Conservation (phyloP, 2,797 vertebrate genomes). For the Thaleichthys pacificus region DNA sequence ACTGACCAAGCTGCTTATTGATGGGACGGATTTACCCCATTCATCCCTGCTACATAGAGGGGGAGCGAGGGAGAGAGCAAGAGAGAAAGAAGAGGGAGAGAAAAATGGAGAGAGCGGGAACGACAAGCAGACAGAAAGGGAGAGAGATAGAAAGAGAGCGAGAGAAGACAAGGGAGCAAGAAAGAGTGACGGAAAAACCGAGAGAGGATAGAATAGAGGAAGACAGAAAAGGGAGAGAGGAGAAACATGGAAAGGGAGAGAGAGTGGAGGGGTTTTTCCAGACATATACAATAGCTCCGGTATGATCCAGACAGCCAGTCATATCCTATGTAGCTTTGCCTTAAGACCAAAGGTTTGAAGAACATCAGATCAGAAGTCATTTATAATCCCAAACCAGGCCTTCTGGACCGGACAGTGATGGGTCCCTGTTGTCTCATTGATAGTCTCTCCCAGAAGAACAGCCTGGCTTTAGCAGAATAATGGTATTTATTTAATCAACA, state of each 20-base stretch:
- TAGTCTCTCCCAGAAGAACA: slow-evolving; percentile 41
- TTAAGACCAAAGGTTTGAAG: background rate
- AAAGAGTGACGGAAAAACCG: too few relatives aligned
- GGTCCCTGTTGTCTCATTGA: slow-evolving; percentile 18
- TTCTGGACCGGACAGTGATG: background rate
- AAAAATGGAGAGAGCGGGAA: background rate
- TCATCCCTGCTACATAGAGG: slow-evolving; percentile 48
- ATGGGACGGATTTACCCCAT: slow-evolving; percentile 70
- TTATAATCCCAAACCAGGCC: background rate
- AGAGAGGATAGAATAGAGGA: too few relatives aligned
- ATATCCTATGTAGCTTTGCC: background rate
- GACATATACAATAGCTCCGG: too few relatives aligned
- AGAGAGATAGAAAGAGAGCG: too few relatives aligned
- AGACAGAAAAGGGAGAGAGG: too few relatives aligned
- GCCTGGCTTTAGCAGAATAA: slow-evolving; percentile 57
- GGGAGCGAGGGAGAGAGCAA: background rate
- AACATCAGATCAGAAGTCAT: background rate
- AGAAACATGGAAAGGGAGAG: too few relatives aligned
- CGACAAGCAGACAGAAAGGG: background rate
- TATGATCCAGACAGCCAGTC: background rate
- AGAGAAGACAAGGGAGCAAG: too few relatives aligned
- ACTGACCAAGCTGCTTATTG: slow-evolving; percentile 71
- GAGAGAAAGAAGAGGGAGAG: background rate
- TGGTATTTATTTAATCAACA: slow-evolving; percentile 48
- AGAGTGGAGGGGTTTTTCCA: too few relatives aligned